phyloP scores from a whole-genome alignment of 2,113 vertebrate species.

The Psilopogon haemacephalus region DNA sequence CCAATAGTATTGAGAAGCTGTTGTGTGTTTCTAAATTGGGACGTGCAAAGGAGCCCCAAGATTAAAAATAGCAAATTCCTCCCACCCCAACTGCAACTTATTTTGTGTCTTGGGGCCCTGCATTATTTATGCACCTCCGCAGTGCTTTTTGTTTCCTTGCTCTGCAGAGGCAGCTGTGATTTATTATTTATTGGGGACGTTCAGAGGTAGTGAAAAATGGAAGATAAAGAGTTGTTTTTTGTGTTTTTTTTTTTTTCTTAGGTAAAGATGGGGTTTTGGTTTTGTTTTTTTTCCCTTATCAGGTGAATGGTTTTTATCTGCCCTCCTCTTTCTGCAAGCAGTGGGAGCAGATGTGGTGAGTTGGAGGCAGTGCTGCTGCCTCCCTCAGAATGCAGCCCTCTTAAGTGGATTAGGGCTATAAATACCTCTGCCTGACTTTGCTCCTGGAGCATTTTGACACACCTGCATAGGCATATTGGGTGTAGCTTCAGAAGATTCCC shows the following conservation, averaged over 20 bases:
- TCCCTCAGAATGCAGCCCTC: slow-evolving; percentile 72
- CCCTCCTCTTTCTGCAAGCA: not conserved
- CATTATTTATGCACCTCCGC: not conserved
- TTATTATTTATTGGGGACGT: slow-evolving; percentile 23
- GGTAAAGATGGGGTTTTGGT: too few relatives aligned
- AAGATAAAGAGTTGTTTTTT: not conserved
- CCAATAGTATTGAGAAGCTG: not conserved
- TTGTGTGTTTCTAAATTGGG: not conserved
- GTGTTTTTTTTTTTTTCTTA: too few relatives aligned
- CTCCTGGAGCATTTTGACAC: not conserved
- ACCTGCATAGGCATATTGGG: not conserved
- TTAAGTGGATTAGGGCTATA: slow-evolving; percentile 76
- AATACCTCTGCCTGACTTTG: slow-evolving; percentile 63
- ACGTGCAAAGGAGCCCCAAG: not conserved
- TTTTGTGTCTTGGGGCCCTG: not conserved
- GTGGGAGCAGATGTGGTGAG: slow-evolving; percentile 32
- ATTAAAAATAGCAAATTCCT: not conserved
- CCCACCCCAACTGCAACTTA: accelerated
- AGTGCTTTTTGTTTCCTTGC: not conserved
- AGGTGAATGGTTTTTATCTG: slow-evolving; percentile 24
- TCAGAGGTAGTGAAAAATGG: not conserved
- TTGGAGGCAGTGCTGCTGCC: slow-evolving; percentile 51
- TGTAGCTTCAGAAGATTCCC: not conserved
- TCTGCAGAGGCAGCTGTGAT: not conserved
- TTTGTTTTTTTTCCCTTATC: too few relatives aligned